Evolutionary conservation across 2,797 vertebrate genomes (phyloP), one percentile per base, ranked within the genome.

Genomic region (Oreortyx pictus): DNA sequence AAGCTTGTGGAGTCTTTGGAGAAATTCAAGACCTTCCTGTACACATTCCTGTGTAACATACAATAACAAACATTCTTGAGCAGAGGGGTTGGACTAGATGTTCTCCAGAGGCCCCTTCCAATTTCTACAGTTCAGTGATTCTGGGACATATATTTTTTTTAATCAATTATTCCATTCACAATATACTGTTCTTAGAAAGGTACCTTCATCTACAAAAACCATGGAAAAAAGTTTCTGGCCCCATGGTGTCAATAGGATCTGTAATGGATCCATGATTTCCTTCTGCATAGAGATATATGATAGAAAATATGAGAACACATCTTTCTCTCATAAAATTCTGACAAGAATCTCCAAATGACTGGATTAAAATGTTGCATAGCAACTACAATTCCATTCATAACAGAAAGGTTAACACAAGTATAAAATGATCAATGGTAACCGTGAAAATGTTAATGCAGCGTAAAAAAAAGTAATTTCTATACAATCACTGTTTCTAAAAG

Each of bases 331-430:
- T 25, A 82, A 60, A 83, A 70, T 41, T 7, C 52, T 82, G 18
- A 78, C 10, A 49, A 46, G 29, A 77, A 50, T 57, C 9, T 22
- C 25, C 19, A 59, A 0, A 86, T 1, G 3, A 73, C 20, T 22
- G 41, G 10, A 82, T 23, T 37, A 92, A 90, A 86, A 84, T 57
- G 72, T 54, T 88, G 75, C 78, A 90, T 67, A 86, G 78, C 56
- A 93, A 76, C 78, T 82, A 74, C 35, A 61, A 23, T 57, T 33
- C 39, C 57, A 89, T 82, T 86, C 81, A 76, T 4, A 86, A 61
- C 44, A 84, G 50, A 82, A 91, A 41, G 39, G 17, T 71, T 92
- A 85, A 52, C n/a, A 73, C 16, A 82, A 62, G n/a, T 70, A 70
- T 7, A 84, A 90, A 93, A 79, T 12, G 7, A 90, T 67, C 47